Conservation (phyloP, 2,888 invertebrate species). For the Pterostichus niger region DNA sequence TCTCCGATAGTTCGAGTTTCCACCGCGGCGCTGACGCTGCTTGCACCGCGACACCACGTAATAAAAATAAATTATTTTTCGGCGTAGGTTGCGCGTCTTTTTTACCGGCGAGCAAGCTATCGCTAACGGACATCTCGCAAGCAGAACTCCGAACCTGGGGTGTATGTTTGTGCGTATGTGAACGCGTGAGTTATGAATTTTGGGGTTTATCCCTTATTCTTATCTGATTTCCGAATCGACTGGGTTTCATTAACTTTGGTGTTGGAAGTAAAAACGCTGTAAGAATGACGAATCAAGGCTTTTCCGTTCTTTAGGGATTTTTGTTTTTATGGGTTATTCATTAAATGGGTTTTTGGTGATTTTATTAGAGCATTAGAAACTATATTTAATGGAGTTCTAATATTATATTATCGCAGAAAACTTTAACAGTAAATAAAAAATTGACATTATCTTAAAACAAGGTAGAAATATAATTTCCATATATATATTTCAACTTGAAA, state of each 20-base stretch:
- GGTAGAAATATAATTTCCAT: too few relatives aligned
- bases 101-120: slow-evolving; percentile 4
- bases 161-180: slow-evolving; percentile 48
- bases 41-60: slow-evolving; percentile 36
- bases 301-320: not conserved
- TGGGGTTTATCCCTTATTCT: slow-evolving; percentile 36
- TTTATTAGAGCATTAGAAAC: slow-evolving; percentile 40
- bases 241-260: slow-evolving; percentile 59
- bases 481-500: too few relatives aligned
- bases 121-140: slow-evolving; percentile 17
- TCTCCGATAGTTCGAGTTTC: slow-evolving; percentile 17
- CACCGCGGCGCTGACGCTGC: slow-evolving; percentile 34
- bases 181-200: slow-evolving; percentile 60
- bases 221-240: slow-evolving; percentile 55
- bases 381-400: not conserved
- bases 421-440: too few relatives aligned
- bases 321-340: slow-evolving; percentile 26
- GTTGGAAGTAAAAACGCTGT: slow-evolving; percentile 30
- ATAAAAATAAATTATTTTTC: slow-evolving; percentile 57
- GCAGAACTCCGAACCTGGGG: not conserved
- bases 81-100: slow-evolving; percentile 13
- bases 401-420: not conserved
- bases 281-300: slow-evolving; percentile 36
- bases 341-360: slow-evolving; percentile 28
- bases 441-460: too few relatives aligned